Evolutionary conservation across 2,113 vertebrate genomes (phyloP).

Genomic region (Myxocyprinus asiaticus): DNA sequence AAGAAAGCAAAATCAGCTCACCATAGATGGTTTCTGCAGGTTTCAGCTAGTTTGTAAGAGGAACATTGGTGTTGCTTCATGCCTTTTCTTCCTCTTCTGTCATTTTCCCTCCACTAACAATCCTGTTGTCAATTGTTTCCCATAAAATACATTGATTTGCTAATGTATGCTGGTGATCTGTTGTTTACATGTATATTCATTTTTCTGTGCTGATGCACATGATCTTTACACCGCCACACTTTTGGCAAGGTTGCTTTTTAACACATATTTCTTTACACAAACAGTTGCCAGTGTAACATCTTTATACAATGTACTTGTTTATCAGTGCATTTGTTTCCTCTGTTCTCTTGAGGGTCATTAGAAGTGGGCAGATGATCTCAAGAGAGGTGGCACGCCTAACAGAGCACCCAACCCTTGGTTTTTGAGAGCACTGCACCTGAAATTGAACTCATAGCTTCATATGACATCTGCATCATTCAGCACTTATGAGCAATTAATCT

Average conservation of each 20-base stretch:
- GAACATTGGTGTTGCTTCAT: not conserved
- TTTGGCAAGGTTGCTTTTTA: too few species aligned
- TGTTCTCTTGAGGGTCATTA: not conserved
- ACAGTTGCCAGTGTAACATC: not conserved
- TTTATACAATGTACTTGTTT: not conserved
- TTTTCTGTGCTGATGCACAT: too few species aligned
- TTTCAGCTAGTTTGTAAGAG: constrained; percentile 52
- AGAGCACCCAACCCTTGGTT: not conserved
- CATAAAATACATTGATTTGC: too few species aligned
- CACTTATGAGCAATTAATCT: not conserved
- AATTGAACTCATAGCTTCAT: constrained; percentile 1
- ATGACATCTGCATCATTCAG: constrained; percentile 2
- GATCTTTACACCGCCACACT: too few species aligned
- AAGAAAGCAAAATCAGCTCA: constrained; percentile 1
- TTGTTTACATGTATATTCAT: too few species aligned
- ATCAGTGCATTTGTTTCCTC: not conserved
- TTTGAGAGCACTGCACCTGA: not conserved
- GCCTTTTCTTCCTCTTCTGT: not conserved
- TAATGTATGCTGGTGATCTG: too few species aligned
- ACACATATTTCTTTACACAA: too few species aligned
- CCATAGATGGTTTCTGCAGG: constrained; percentile 58
- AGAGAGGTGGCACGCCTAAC: not conserved
- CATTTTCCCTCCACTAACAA: too few species aligned
- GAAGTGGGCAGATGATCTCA: not conserved
- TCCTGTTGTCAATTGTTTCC: too few species aligned